Conservation (phyloP, 2,113 vertebrate species). For the Pluvialis apricaria region DNA sequence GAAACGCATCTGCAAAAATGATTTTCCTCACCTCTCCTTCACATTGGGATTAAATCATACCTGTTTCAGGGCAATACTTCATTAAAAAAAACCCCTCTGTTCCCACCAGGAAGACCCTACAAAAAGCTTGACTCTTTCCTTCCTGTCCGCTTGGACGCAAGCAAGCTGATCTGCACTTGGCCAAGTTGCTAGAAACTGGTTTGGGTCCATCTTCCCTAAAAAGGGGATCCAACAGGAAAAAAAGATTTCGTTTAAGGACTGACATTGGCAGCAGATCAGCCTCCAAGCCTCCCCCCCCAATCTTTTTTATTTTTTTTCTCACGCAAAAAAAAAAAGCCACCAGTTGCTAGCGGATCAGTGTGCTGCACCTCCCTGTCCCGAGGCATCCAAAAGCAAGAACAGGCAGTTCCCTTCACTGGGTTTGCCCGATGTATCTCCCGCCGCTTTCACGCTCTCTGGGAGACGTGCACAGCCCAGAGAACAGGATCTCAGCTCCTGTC, state of each 20-base stretch:
- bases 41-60: neutral
- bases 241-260: neutral
- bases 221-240: neutral
- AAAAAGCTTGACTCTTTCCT: neutral
- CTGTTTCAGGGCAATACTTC: neutral
- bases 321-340: neutral
- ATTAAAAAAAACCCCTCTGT: neutral
- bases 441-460: neutral
- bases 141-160: neutral
- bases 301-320: neutral
- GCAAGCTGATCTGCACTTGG: neutral
- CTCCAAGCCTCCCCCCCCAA: neutral
- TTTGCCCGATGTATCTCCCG: neutral
- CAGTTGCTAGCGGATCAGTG: accelerated
- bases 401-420: neutral
- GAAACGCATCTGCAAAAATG: neutral
- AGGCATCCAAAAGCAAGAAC: neutral
- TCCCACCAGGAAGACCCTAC: neutral
- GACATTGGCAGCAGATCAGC: neutral
- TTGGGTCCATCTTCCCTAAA: neutral
- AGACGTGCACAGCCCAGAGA: neutral
- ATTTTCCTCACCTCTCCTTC: neutral
- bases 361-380: neutral
- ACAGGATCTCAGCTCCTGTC: neutral
- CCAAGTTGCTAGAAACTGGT: neutral